Conservation (phyloP, 2,888 invertebrate genomes). For the Drosophila meridiana region DNA sequence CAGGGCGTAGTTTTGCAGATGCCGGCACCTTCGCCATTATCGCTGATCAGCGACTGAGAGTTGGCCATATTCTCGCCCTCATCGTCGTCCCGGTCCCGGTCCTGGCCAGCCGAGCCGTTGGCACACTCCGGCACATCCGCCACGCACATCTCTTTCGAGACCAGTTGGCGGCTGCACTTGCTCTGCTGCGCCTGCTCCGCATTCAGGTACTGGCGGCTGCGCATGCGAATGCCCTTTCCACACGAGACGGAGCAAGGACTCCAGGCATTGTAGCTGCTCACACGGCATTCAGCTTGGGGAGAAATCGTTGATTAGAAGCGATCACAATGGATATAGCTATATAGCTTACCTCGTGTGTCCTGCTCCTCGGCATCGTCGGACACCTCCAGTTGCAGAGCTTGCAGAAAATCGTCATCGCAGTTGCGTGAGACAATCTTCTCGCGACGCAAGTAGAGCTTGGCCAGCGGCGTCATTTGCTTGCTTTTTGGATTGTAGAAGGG, state of each 20-base stretch:
- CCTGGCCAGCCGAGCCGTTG: conserved; percentile 87
- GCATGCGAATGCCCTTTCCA: conserved; percentile 93
- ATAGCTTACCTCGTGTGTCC: conserved; percentile 87
- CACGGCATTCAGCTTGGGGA: conserved; percentile 91
- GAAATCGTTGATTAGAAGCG: neutral
- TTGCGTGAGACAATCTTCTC: conserved; percentile 90
- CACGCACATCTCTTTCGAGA: conserved; percentile 96
- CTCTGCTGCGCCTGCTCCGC: conserved; percentile 90
- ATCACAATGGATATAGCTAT: too few relatives aligned
- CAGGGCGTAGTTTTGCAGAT: conserved; percentile 83
- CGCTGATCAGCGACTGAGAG: conserved; percentile 78
- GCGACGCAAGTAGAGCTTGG: conserved; percentile 91
- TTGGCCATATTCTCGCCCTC: conserved; percentile 84
- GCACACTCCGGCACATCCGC: conserved; percentile 90
- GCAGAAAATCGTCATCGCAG: conserved; percentile 89
- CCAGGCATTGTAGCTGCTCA: conserved; percentile 91
- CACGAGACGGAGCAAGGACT: conserved; percentile 93
- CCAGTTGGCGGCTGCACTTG: conserved; percentile 90
- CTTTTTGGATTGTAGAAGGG: conserved; percentile 94
- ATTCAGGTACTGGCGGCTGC: conserved; percentile 89
- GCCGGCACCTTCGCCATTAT: conserved; percentile 84
- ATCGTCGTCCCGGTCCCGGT: conserved; percentile 82
- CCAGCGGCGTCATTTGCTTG: conserved; percentile 92
- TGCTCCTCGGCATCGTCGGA: conserved; percentile 90
- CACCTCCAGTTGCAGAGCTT: conserved; percentile 87